Evolutionary conservation across 2,888 invertebrate species (phyloP).

Genomic region (Willowsia nigromaculata): DNA sequence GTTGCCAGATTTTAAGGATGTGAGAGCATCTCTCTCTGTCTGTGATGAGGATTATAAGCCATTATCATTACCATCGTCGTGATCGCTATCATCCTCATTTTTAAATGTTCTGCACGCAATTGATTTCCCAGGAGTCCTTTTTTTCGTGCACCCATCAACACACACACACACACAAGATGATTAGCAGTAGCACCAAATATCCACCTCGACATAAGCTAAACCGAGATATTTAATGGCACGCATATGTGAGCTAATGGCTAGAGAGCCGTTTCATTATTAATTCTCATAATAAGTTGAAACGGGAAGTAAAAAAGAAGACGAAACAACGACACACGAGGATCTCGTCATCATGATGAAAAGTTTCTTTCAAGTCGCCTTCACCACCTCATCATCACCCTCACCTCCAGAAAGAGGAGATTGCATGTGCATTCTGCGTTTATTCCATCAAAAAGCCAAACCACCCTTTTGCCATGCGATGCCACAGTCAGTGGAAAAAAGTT

Average conservation of each 20-base stretch:
- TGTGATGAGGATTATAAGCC: not conserved
- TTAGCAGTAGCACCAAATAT: slow-evolving; percentile 46
- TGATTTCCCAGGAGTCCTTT: slow-evolving; percentile 60
- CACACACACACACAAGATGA: slow-evolving; percentile 40
- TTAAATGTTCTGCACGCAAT: slow-evolving; percentile 65
- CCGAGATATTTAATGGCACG: not conserved
- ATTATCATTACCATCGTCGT: slow-evolving; percentile 17
- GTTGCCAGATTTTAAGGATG: slow-evolving; percentile 11
- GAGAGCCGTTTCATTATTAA: slow-evolving; percentile 22
- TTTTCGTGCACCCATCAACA: slow-evolving; percentile 26
- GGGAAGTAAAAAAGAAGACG: slow-evolving; percentile 42
- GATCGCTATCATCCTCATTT: slow-evolving; percentile 30
- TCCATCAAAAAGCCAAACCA: too few species aligned
- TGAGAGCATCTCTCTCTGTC: too few species aligned
- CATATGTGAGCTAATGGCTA: not conserved
- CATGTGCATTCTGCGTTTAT: too few species aligned
- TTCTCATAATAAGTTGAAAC: slow-evolving; percentile 60
- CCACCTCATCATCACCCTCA: slow-evolving; percentile 11
- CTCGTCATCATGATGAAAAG: slow-evolving; percentile 12
- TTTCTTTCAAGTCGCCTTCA: slow-evolving; percentile 20
- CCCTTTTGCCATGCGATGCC: too few species aligned
- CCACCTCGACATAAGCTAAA: not conserved
- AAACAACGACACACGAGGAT: not conserved
- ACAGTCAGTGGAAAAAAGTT: slow-evolving; percentile 21
- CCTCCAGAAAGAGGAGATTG: slow-evolving; percentile 16